Conservation (phyloP, 2,113 vertebrate genomes). For the Xiphorhynchus elegans region DNA sequence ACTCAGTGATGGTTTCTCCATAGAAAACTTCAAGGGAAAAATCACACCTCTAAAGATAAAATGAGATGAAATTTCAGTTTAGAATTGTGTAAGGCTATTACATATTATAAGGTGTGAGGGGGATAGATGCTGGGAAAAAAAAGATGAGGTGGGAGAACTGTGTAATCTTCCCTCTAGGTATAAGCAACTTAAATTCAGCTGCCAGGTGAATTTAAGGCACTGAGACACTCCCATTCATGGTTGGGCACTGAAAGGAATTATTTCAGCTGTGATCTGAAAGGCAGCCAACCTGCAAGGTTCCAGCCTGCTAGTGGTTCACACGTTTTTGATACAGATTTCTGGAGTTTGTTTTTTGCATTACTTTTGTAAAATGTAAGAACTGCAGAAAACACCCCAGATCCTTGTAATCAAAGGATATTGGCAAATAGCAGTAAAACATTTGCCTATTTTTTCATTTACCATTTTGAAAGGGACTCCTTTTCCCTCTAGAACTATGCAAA, state of each 20-base stretch:
- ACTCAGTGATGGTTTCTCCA: fast-evolving
- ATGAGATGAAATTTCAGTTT: neutral
- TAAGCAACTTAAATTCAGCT: neutral
- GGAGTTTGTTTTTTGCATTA: neutral
- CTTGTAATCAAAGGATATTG: neutral
- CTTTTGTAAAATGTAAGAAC: neutral
- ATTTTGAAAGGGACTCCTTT: neutral
- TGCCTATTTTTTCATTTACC: neutral
- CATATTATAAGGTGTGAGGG: neutral
- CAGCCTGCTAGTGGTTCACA: neutral
- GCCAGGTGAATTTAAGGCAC: neutral
- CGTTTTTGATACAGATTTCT: neutral
- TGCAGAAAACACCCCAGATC: neutral
- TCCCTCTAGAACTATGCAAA: neutral
- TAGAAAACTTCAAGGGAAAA: neutral
- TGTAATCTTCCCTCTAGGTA: neutral
- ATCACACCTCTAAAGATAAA: neutral
- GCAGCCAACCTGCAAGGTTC: neutral
- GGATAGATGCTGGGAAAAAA: neutral
- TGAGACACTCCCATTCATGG: neutral
- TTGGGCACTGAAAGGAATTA: neutral
- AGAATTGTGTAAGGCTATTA: neutral
- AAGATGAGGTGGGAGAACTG: neutral
- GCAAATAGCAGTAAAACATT: neutral
- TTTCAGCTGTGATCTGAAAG: neutral